These are phyloP conservation scores for Poecilia wingei DNA, from an alignment of 2,797 vertebrate species.

Conservation along the genomic window DNA sequence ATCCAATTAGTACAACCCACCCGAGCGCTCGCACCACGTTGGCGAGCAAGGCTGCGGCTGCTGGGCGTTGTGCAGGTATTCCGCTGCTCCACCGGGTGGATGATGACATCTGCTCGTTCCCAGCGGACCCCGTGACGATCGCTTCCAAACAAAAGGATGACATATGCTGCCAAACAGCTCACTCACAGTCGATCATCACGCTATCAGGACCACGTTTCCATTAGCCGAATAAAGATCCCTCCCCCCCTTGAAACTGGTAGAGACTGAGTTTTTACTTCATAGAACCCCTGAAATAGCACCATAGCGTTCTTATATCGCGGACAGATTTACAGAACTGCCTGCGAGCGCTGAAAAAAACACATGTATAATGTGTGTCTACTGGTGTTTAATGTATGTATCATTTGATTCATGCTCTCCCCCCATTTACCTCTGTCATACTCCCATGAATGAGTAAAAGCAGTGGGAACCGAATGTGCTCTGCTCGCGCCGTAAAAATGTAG, in stretches of 20 bases:
- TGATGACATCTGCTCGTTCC: constrained; percentile 75
- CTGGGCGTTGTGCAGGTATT: constrained; percentile 52
- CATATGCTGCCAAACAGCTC: constrained; percentile 70
- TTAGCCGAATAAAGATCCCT: constrained; percentile 46
- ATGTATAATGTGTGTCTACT: constrained; percentile 27
- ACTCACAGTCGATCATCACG: constrained; percentile 60
- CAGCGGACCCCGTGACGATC: constrained; percentile 69
- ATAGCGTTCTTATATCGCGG: constrained; percentile 19
- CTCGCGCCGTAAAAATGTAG: constrained; percentile 15
- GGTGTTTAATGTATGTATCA: constrained; percentile 42
- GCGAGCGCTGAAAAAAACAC: constrained; percentile 8
- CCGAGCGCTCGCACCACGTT: neutral
- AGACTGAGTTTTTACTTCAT: neutral
- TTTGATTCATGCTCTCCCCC: constrained; percentile 25
- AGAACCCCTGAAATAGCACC: constrained; percentile 19
- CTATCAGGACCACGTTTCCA: constrained; percentile 46
- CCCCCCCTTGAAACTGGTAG: constrained; percentile 22
- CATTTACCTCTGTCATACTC: neutral
- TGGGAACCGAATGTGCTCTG: constrained; percentile 13
- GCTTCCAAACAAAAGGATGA: constrained; percentile 70
- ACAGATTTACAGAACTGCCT: constrained; percentile 24
- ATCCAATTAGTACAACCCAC: neutral
- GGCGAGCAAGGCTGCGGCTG: constrained; percentile 23
- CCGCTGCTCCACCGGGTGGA: constrained; percentile 69
- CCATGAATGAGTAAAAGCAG: constrained; percentile 42